Percentiles rank a stretch among this genome's conserved stretches.
Evolutionary conservation across 2,888 invertebrate species (phyloP).

Genomic region (Thera britannica): DNA sequence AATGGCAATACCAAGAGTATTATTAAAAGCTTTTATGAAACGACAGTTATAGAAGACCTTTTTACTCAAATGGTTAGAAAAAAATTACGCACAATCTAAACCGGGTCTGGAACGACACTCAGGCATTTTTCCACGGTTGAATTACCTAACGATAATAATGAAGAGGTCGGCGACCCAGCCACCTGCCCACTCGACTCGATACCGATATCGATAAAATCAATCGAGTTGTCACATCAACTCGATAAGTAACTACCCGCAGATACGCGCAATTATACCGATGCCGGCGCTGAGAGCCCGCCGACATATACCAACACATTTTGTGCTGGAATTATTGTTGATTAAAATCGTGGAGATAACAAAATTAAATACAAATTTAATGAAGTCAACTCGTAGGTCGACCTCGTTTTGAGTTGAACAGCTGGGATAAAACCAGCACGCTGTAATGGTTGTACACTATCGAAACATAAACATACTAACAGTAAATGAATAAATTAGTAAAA

Average conservation of each 20-base stretch:
- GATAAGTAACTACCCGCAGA: constrained; percentile 42
- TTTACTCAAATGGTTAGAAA: constrained; percentile 18
- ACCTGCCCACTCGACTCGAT: constrained; percentile 39
- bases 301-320: constrained; percentile 22
- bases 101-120: constrained; percentile 41
- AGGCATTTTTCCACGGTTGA: constrained; percentile 46
- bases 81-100: constrained; percentile 33
- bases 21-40: background rate
- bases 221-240: constrained; percentile 48
- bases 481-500: too few species aligned
- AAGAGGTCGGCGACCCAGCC: constrained; percentile 33
- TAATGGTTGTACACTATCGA: too few species aligned
- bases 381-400: background rate
- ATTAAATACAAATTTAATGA: background rate
- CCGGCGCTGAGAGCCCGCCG: constrained; percentile 6
- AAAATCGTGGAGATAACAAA: background rate
- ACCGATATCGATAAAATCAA: constrained; percentile 46
- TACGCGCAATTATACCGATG: constrained; percentile 41
- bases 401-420: background rate
- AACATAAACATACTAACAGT: too few species aligned
- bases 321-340: constrained; percentile 10
- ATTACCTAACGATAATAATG: constrained; percentile 49
- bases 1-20: background rate
- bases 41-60: background rate
- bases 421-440: background rate